Evolutionary conservation across 2,797 vertebrate species (phyloP), one percentile per base, ranked within the genome.

Genomic region (Mus caroli): DNA sequence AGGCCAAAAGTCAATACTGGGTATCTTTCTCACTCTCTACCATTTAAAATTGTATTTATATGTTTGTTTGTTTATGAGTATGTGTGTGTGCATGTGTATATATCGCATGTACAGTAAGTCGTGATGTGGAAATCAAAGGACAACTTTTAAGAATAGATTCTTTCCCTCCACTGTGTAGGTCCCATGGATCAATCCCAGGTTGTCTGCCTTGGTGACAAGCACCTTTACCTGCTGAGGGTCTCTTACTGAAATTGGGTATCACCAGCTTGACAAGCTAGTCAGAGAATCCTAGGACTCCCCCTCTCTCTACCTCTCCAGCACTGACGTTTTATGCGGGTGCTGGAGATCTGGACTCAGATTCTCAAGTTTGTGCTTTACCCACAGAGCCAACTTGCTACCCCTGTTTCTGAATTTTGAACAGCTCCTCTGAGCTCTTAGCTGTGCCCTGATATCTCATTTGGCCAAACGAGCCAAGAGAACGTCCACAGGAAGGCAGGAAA

Each of bases 401-500:
- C 37, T 26, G 6, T 75, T 75, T 88, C 50, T 58, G 37, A 88
- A 58, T 83, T 88, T 64, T 60, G 28, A 90, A 78, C 80, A 87
- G 69, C 69, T 76, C 54, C 37, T 0, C 4, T 10, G n/a, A 76
- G 52, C 78, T 37, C 40, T 62, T 24, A 60, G 82, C 92, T 91
- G 62, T 37, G 62, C 8, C 22, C 77, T 26, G 24, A 52, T 58
- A 43, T 86, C 83, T 90, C 75, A 82, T 91, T 54, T 46, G 52
- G 71, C 15, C 92, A 95, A 87, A 94, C 58, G 52, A 50, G 43
- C 95, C 37, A 79, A 80, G 62, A 95, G 37, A 79, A 24, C 73
- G 93, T 93, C 88, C 77, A 56, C 31, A 43, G 73, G 92, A 93
- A 83, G 60, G 54, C 94, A 54, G 60, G 22, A 20, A 88, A 37